Evolutionary conservation across 1,140 invertebrate genomes (phyloP), one percentile per base, ranked within the genome.

Genomic region (Eumeta japonica): DNA sequence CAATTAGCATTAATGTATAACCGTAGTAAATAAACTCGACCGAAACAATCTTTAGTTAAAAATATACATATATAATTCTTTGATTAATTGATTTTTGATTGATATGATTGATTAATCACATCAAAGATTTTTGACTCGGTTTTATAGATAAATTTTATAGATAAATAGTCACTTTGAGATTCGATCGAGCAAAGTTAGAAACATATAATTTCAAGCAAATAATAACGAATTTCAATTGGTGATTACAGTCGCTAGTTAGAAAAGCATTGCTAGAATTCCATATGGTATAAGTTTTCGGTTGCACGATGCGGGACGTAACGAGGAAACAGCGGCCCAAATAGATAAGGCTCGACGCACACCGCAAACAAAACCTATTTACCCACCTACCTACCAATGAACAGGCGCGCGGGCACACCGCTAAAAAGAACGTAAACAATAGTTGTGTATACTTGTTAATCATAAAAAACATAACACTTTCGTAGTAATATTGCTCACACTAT

Each of bases 251-350:
- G n/a, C n/a, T n/a, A n/a, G n/a, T n/a, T n/a, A n/a, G n/a, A n/a
- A n/a, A n/a, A n/a, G 20, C 5, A 24, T 24, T 24, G 20, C 20
- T 24, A 24, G n/a, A 5, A 5, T 7, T 24, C 20, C 5, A n/a
- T 7, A 24, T 5, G 5, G n/a, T 5, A n/a, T 24, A 24, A 7
- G 20, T 24, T n/a, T n/a, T 7, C n/a, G 20, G 20, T 24, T 24
- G 5, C 5, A 5, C 20, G n/a, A 5, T 7, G n/a, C 20, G 52
- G 43, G 48, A 51, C 48, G 54, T 52, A 54, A 49, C 41, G 45
- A 70, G 63, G 65, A 73, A 70, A 65, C 63, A 40, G 58, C 61
- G 55, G 46, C 59, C 62, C 46, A 67, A 39, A 61, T 73, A 70
- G 68, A 73, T 73, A 68, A 72, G 42, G 39, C 39, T 16, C 32